Base-by-base conservation (phyloP, 2,888 invertebrate species). In the Odontocerum albicorne region DNA sequence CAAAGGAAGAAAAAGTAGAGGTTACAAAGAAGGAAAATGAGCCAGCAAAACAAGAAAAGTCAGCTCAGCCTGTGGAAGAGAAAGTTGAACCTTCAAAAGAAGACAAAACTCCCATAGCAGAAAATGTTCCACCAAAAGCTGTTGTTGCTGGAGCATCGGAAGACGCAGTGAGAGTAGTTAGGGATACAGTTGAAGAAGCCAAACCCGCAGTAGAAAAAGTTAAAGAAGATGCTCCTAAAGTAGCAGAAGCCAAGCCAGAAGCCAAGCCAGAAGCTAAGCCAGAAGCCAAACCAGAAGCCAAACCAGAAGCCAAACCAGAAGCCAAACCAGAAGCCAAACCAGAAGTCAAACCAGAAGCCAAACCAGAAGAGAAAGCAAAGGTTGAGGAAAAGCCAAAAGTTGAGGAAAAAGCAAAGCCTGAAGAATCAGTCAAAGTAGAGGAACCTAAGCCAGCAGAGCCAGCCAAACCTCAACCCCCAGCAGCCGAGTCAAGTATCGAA, bases 41-140 rank as follows among this genome's bases (percentile, higher is more conserved):
- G 44, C 68, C 69, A 4, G 67, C 65, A 27, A 63, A 67, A 2
- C 70, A 63, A 42, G 64, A 66, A 70, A 63, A 76, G 72, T 63
- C 76, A 71, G 66, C 77, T 72, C 47, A 67, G 68, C 57, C 50
- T 7, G n/a, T n/a, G n/a, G n/a, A n/a, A n/a, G 49, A 61, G 58
- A 61, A 39, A 47, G 21, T 33, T 10, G 61, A 57, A 61, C 38
- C 53, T 63, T 22, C 20, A 12, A 61, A 63, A 16, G 63, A 60
- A 33, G 44, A 47, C 40, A 59, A 39, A 44, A 50, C n/a, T n/a
- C n/a, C n/a, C n/a, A n/a, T 15, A 52, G 16, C 46, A 1, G 47
- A 54, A 38, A 42, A 32, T 20, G 40, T 32, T 45, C 19, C 44
- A 33, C 49, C 57, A 2, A 38, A 49, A 16, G 32, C 46, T 2